Conservation (phyloP, 30 jellyfish, hydroid and myxozoan species). For the Aurelia aurita region DNA sequence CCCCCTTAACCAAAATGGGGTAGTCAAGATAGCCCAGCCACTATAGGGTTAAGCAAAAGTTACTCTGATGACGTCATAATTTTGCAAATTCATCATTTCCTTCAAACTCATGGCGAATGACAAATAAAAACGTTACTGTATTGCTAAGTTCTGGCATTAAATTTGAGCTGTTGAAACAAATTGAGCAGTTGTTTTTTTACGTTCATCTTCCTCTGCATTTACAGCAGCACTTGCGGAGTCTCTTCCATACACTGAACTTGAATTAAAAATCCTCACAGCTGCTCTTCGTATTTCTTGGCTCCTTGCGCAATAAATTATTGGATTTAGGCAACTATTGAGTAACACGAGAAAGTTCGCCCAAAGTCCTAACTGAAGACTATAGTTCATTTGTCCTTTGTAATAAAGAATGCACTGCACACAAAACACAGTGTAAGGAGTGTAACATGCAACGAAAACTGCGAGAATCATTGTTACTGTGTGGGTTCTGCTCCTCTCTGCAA, state of each 20-base stretch:
- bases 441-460: background rate
- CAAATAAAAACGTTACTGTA: too few relatives aligned
- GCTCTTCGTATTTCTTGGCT: slow-evolving; percentile 57
- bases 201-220: too few relatives aligned
- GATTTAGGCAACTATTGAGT: slow-evolving; percentile 52
- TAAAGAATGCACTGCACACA: background rate
- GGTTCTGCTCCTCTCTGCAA: background rate
- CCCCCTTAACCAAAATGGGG: too few relatives aligned
- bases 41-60: too few relatives aligned
- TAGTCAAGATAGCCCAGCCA: too few relatives aligned
- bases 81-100: too few relatives aligned
- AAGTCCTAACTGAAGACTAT: slow-evolving; percentile 6
- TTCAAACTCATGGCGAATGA: too few relatives aligned
- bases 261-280: slow-evolving; percentile 10
- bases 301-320: slow-evolving; percentile 67
- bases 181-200: too few relatives aligned
- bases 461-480: slow-evolving; percentile 18
- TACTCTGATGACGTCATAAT: too few relatives aligned
- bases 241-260: background rate
- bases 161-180: too few relatives aligned
- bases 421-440: slow-evolving; percentile 9
- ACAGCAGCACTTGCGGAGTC: background rate
- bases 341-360: slow-evolving; percentile 64
- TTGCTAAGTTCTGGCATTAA: too few relatives aligned
- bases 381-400: background rate